Evolutionary conservation across 2,113 vertebrate species (phyloP), one percentile per base, ranked within the genome.

Genomic region (Saccopteryx leptura): DNA sequence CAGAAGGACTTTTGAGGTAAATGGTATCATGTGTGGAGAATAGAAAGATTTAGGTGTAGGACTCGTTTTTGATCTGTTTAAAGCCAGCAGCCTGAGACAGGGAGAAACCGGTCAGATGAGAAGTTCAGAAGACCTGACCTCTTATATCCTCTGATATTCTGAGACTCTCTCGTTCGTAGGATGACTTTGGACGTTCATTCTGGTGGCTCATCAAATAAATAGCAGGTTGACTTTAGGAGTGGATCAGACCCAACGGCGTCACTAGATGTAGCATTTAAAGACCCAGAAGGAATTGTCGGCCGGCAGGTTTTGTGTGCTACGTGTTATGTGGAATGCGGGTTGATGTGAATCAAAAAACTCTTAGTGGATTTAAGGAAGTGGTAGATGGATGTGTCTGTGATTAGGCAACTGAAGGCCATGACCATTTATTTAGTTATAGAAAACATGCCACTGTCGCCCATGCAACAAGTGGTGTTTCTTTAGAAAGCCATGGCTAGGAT

Each of bases 271-370:
- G 93, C 56, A n/a, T 54, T 54, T 83, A 21, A 88, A 94, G 60
- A 56, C 94, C 66, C 1, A 0, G 12, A n/a, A 97, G 97, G 95
- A 90, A 61, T 0, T 24, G 93, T 85, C 46, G 88, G 26, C 96
- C 60, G 91, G 91, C 80, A 85, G 94, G 97, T 90, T 98, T 95
- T 97, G 90, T 97, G 90, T 87, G 98, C 93, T 87, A 98, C 0
- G 96, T 98, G 96, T 97, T 91, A 33, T 19, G 4, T 0, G 9
- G 97, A 97, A n/a, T 0, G 94, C 98, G 96, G 81, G 19, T 56
- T 94, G 90, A 81, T 31, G 94, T 50, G 93, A 11, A 33, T 92
- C 54, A n/a, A 90, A 74, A 46, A 82, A 54, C 21, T 72, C 58
- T 54, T 60, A 33, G 65, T 88, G 90, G 95, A 94, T 75, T 92